Percentiles rank a stretch among this genome's conserved stretches.
phyloP scores from a whole-genome alignment of 2,888 invertebrate genomes.

The Cheilosia variabilis region DNA sequence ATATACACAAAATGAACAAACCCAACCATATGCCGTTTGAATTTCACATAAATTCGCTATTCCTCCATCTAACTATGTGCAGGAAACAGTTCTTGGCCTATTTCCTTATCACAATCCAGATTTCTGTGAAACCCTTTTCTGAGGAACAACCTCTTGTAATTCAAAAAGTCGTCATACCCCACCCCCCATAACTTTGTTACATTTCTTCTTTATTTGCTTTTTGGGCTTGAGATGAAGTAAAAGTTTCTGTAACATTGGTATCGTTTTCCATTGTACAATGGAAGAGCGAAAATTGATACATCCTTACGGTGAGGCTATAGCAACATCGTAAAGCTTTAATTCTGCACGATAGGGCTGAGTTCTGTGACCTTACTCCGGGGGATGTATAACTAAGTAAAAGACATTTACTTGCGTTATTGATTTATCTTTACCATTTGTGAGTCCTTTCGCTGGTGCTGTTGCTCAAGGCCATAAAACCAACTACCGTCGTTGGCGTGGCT shows the following conservation, averaged over 20 bases:
- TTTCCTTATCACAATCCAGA: neutral
- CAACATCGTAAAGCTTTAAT: constrained; percentile 40
- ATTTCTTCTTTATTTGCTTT: constrained; percentile 18
- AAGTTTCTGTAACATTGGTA: constrained; percentile 38
- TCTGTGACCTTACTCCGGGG: constrained; percentile 28
- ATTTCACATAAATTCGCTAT: constrained; percentile 7
- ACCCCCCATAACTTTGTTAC: neutral
- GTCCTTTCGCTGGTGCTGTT: constrained; percentile 11
- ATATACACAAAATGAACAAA: neutral
- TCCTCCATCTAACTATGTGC: neutral
- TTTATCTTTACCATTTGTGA: constrained; percentile 49
- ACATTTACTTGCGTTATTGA: constrained; percentile 67
- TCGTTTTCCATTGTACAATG: constrained; percentile 20
- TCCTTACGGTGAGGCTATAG: constrained; percentile 13
- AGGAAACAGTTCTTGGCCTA: neutral
- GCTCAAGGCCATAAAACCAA: constrained; percentile 48
- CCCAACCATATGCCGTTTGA: neutral
- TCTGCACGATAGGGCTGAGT: neutral
- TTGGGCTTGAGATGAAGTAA: constrained; percentile 14
- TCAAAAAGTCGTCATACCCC: neutral
- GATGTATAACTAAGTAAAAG: constrained; percentile 48
- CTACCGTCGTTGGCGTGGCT: constrained; percentile 22
- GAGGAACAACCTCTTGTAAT: neutral
- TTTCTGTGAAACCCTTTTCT: neutral
- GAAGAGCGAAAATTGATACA: constrained; percentile 29